phyloP scores from a whole-genome alignment of 2,797 vertebrate genomes.

The Helostoma temminkii region DNA sequence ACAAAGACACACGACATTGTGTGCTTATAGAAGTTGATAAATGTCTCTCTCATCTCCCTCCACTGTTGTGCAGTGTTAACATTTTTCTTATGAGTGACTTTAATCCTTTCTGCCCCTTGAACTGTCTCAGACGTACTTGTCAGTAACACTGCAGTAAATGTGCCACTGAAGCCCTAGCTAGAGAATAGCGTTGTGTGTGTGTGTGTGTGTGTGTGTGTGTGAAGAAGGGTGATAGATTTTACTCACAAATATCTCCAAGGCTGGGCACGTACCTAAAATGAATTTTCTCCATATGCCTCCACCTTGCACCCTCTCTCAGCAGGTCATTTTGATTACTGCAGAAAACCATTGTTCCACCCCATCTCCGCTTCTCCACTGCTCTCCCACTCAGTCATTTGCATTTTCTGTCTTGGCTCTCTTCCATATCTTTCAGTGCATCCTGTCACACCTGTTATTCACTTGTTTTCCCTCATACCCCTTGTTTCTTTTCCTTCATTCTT shows the following conservation, averaged over 20 bases:
- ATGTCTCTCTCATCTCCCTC: conserved; percentile 18
- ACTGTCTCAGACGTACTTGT: conserved; percentile 43
- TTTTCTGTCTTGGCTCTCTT: conserved; percentile 70
- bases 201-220: background rate
- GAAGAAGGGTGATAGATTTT: conserved; percentile 16
- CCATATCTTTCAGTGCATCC: conserved; percentile 70
- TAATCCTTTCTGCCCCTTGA: conserved; percentile 32
- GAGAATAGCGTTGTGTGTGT: conserved; percentile 22
- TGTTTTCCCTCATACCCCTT: conserved; percentile 24
- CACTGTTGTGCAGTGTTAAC: background rate
- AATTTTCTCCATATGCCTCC: conserved; percentile 48
- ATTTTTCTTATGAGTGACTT: background rate
- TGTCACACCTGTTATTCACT: conserved; percentile 82
- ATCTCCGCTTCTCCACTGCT: conserved; percentile 36
- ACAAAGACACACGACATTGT: conserved; percentile 20
- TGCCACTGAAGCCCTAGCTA: conserved; percentile 35
- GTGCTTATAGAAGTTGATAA: conserved; percentile 52
- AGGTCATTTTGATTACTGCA: conserved; percentile 71
- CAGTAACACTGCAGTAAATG: conserved; percentile 48
- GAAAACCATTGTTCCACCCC: conserved; percentile 49
- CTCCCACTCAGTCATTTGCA: conserved; percentile 79
- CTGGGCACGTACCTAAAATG: conserved; percentile 43
- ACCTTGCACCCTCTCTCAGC: background rate
- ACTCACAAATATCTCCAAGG: conserved; percentile 38
- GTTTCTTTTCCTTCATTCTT: conserved; percentile 38